A percentile compares a stretch with the other conserved stretches of the same genome.
Conservation (phyloP, 2,797 vertebrate species). For the Glossophaga mutica region DNA sequence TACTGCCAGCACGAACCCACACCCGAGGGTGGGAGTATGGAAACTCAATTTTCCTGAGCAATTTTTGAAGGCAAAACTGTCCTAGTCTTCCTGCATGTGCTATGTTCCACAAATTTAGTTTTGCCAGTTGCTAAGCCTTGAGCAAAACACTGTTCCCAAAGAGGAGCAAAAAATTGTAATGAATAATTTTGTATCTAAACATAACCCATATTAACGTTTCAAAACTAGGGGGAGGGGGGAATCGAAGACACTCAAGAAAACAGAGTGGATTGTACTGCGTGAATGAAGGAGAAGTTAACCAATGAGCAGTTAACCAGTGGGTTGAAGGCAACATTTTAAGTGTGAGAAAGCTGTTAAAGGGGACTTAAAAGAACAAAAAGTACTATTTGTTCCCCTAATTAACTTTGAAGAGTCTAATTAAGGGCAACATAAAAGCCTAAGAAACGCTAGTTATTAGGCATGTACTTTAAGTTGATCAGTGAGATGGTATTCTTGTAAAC, state of each 20-base stretch:
- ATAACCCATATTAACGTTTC: neutral
- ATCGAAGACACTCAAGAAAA: slow-evolving; percentile 34
- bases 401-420: slow-evolving; percentile 82
- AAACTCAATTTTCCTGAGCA: slow-evolving; percentile 7
- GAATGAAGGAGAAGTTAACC: slow-evolving; percentile 62
- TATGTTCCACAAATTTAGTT: neutral
- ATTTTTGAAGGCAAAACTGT: neutral
- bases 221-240: neutral
- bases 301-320: slow-evolving; percentile 60
- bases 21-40: neutral
- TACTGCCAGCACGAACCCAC: neutral
- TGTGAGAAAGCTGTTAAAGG: slow-evolving; percentile 79
- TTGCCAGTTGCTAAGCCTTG: slow-evolving; percentile 38
- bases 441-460: slow-evolving; percentile 78
- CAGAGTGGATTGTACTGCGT: neutral
- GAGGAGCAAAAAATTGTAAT: slow-evolving; percentile 19
- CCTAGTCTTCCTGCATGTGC: neutral
- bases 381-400: slow-evolving; percentile 82
- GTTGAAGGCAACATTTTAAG: slow-evolving; percentile 75
- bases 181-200: slow-evolving; percentile 56
- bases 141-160: slow-evolving; percentile 26
- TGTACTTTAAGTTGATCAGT: slow-evolving; percentile 78
- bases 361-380: slow-evolving; percentile 82
- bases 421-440: slow-evolving; percentile 80
- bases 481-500: slow-evolving; percentile 80